Conservation (phyloP, 2,113 vertebrate genomes). For the Addax nasomaculatus region DNA sequence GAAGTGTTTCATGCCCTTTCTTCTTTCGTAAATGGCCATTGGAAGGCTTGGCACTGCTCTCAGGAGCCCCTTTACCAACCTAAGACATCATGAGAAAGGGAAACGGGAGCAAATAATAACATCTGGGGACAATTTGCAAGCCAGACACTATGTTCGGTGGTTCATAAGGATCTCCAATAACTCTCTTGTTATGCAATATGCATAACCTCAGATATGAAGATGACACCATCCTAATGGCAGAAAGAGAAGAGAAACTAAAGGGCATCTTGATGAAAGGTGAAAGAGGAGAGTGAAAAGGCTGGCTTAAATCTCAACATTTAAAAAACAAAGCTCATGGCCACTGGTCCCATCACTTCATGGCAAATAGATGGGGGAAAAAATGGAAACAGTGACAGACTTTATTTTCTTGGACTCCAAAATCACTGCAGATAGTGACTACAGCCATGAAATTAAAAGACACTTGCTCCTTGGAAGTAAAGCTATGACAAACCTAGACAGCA, state of each 20-base stretch:
- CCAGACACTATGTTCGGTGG: background rate
- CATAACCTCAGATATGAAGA: background rate
- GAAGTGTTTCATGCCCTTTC: background rate
- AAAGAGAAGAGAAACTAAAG: background rate
- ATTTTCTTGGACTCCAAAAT: background rate
- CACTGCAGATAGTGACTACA: background rate
- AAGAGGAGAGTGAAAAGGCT: background rate
- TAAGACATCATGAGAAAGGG: background rate
- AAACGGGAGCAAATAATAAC: background rate
- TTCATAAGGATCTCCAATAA: background rate
- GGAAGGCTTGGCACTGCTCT: background rate
- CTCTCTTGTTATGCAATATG: background rate
- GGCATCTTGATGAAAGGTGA: background rate
- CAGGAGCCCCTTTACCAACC: background rate
- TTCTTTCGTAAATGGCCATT: background rate
- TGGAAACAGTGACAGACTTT: background rate
- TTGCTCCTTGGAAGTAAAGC: background rate
- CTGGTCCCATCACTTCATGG: background rate
- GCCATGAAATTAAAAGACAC: background rate
- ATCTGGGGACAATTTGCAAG: background rate
- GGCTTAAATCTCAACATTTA: background rate
- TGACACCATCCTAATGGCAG: background rate
- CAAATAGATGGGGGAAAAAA: background rate
- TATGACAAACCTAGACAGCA: background rate
- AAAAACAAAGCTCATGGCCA: background rate